Percentiles rank a stretch among this genome's conserved stretches.
Evolutionary conservation across 2,888 invertebrate species (phyloP).

Genomic region (Zhuqinia jingwanae): DNA sequence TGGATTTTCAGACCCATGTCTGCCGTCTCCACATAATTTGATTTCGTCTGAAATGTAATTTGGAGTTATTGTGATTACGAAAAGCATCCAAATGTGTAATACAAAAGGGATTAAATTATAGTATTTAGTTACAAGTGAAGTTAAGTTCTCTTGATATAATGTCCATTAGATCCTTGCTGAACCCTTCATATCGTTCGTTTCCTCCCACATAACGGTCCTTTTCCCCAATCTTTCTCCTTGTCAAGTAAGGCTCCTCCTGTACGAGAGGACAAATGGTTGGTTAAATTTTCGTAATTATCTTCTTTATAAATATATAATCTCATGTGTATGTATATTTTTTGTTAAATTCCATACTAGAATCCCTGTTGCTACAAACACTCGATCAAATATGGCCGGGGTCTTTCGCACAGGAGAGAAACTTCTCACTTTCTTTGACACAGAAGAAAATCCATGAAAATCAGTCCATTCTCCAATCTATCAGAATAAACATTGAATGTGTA

Average conservation of each 20-base stretch:
- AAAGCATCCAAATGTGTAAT: not conserved
- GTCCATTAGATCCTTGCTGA: slow-evolving; percentile 88
- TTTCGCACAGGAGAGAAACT: slow-evolving; percentile 21
- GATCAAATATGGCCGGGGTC: slow-evolving; percentile 17
- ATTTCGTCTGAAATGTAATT: slow-evolving; percentile 86
- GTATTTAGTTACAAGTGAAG: slow-evolving; percentile 88
- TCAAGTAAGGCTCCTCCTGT: slow-evolving; percentile 93
- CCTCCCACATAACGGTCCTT: not conserved
- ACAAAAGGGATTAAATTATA: slow-evolving; percentile 43
- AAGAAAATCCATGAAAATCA: slow-evolving; percentile 68
- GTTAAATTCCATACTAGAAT: slow-evolving; percentile 58
- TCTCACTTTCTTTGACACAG: slow-evolving; percentile 39
- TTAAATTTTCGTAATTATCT: not conserved
- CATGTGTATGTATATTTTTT: not conserved
- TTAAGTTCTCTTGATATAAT: slow-evolving; percentile 86
- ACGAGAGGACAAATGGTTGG: no score
- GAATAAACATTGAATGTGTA: slow-evolving; percentile 2
- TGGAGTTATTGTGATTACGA: not conserved
- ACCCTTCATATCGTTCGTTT: slow-evolving; percentile 89
- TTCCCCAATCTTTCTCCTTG: slow-evolving; percentile 84
- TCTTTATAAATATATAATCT: not conserved
- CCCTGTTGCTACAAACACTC: slow-evolving; percentile 63
- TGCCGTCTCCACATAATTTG: slow-evolving; percentile 90
- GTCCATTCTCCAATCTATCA: slow-evolving; percentile 73
- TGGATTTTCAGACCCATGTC: slow-evolving; percentile 90